Evolutionary conservation across 2,797 vertebrate species (phyloP), one percentile per base, ranked within the genome.

Genomic region (Cyprinodon diabolis): DNA sequence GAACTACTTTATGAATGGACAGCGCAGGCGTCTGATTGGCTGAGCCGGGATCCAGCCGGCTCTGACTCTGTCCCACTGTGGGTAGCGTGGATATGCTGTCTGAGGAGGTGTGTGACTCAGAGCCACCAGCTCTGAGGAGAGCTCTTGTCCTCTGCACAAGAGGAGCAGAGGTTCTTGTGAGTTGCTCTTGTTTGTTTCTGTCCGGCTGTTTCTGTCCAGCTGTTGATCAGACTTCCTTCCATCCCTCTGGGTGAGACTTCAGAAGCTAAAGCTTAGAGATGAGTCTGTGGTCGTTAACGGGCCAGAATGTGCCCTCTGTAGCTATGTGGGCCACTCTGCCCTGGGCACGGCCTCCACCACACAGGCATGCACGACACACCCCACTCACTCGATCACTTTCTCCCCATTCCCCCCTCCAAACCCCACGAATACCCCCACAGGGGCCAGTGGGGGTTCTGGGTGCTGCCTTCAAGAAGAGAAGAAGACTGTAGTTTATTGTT

Each of bases 1-100:
- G 79, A 73, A 76, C 87, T 86, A 93, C 92, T 93, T 94, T 94
- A 93, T 95, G 93, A 94, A 95, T 95, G 94, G 91, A 90, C 85
- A 62, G 57, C 77, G 81, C 76, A 75, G 84, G 81, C 62, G 63
- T 76, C 69, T 47, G 92, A 95, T 95, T 94, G 94, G 93, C 86
- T 78, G 83, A 45, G 75, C 74, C 55, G 77, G 75, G 65, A 72
- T 21, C 40, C 62, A 23, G 40, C 69, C 75, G 74, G 80, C 77
- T 83, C 76, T n/a, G 82, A 72, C 85, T 92, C 87, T 88, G 51
- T 45, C 76, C 7, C 48, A 14, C 21, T 43, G 47, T 15, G 80
- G 68, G 66, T 73, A 17, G 40, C 14, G 6, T 30, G 55, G 79
- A 76, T 82, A 75, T 74, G 51, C 74, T 79, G 74, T 55, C 40